phyloP scores from a whole-genome alignment of 1,140 invertebrate species.

The Holotrichia oblita region DNA sequence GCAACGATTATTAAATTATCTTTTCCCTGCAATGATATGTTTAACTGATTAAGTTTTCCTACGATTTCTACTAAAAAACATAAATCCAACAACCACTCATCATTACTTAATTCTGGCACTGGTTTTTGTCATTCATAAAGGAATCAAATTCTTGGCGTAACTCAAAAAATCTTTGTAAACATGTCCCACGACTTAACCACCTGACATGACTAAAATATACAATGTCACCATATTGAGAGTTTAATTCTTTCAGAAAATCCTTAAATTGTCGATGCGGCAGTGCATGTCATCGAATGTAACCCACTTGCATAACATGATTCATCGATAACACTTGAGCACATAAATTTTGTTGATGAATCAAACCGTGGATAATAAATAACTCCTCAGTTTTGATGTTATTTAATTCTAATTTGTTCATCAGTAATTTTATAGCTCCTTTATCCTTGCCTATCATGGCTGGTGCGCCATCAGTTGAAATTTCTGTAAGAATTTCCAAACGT shows the following conservation, averaged over 20 bases:
- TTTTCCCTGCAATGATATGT: constrained; percentile 46
- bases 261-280: constrained; percentile 57
- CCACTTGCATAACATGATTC: constrained; percentile 54
- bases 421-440: constrained; percentile 51
- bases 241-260: constrained; percentile 55
- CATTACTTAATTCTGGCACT: constrained; percentile 47
- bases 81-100: constrained; percentile 47
- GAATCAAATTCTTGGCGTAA: constrained; percentile 49
- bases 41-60: constrained; percentile 45
- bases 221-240: constrained; percentile 55
- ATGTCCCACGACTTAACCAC: constrained; percentile 55
- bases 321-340: constrained; percentile 52
- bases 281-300: constrained; percentile 55
- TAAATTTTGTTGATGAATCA: constrained; percentile 56
- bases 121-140: constrained; percentile 47
- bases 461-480: no score
- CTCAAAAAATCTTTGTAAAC: constrained; percentile 51
- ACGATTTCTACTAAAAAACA: constrained; percentile 47
- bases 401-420: constrained; percentile 44
- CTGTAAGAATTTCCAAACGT: no score
- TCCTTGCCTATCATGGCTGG: no score
- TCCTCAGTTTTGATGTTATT: constrained; percentile 41
- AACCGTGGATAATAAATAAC: constrained; percentile 53
- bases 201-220: constrained; percentile 53
- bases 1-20: constrained; percentile 43